phyloP scores from a whole-genome alignment of 2,888 invertebrate genomes.

The Tipula helvola region DNA sequence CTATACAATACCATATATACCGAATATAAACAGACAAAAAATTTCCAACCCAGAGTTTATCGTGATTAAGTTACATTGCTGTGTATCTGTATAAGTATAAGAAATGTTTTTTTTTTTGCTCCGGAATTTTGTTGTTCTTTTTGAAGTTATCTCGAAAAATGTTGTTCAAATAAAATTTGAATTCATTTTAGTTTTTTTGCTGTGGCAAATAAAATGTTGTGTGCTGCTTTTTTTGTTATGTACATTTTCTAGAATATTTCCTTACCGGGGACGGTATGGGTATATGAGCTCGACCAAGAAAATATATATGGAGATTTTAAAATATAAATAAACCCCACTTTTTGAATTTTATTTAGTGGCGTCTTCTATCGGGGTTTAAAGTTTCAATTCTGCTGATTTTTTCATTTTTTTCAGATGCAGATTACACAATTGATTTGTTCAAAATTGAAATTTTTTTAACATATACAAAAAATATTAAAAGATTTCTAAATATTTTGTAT shows the following conservation, averaged over 20 bases:
- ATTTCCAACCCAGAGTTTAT: neutral
- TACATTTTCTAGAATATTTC: neutral
- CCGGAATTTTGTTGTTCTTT: neutral
- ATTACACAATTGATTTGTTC: too few relatives aligned
- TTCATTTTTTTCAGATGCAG: too few relatives aligned
- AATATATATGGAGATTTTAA: neutral
- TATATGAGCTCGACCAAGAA: neutral
- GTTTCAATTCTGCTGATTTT: too few relatives aligned
- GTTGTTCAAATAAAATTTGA: neutral
- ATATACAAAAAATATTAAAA: too few relatives aligned
- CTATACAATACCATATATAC: neutral
- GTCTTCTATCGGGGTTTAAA: too few relatives aligned
- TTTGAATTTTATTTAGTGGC: too few relatives aligned
- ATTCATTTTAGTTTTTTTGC: neutral
- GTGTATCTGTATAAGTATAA: neutral
- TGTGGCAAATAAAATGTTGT: neutral
- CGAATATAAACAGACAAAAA: neutral
- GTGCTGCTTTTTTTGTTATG: neutral
- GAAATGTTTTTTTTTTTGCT: neutral
- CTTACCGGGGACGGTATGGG: neutral
- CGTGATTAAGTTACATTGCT: neutral
- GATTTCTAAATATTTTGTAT: too few relatives aligned
- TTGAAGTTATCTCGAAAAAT: neutral
- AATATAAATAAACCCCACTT: too few relatives aligned
- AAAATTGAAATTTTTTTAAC: too few relatives aligned